These are phyloP conservation scores for Antitype chi DNA, from an alignment of 2,888 invertebrate genomes.

Conservation along the genomic window DNA sequence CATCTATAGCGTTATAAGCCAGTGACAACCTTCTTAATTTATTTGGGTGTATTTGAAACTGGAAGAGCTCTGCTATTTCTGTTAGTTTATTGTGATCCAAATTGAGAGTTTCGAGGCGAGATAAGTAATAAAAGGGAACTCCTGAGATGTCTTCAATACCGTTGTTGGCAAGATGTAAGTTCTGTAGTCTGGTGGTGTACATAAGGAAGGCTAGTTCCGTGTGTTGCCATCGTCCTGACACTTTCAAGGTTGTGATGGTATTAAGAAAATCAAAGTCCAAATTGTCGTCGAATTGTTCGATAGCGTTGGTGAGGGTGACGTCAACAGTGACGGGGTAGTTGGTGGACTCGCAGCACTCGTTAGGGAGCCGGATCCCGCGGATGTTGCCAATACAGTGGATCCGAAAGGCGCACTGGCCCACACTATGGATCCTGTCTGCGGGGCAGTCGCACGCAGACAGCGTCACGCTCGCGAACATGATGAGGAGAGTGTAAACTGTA, in stretches of 20 bases:
- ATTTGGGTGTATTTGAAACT: constrained; percentile 77
- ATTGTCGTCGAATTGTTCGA: constrained; percentile 70
- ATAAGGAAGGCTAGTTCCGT: constrained; percentile 76
- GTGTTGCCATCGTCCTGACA: constrained; percentile 73
- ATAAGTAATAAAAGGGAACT: constrained; percentile 76
- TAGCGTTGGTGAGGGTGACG: constrained; percentile 75
- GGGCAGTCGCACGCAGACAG: constrained; percentile 75
- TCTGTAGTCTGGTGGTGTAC: constrained; percentile 76
- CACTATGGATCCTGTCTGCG: constrained; percentile 64
- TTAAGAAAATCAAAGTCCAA: constrained; percentile 73
- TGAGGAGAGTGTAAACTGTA: constrained; percentile 70
- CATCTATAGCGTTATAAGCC: constrained; percentile 76
- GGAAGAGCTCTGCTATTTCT: constrained; percentile 77
- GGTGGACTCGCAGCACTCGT: constrained; percentile 77
- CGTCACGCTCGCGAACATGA: constrained; percentile 66
- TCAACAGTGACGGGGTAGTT: constrained; percentile 78
- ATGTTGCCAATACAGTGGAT: constrained; percentile 77
- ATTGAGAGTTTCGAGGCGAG: constrained; percentile 77
- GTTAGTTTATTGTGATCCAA: constrained; percentile 78
- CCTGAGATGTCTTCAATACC: constrained; percentile 74
- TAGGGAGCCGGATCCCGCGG: constrained; percentile 70
- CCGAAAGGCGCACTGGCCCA: constrained; percentile 74
- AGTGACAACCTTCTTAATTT: constrained; percentile 76
- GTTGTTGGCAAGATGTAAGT: constrained; percentile 73
- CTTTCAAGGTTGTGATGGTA: constrained; percentile 76